Evolutionary conservation across 2,797 vertebrate genomes (phyloP).

Genomic region (Parotocinclus haroldoi): DNA sequence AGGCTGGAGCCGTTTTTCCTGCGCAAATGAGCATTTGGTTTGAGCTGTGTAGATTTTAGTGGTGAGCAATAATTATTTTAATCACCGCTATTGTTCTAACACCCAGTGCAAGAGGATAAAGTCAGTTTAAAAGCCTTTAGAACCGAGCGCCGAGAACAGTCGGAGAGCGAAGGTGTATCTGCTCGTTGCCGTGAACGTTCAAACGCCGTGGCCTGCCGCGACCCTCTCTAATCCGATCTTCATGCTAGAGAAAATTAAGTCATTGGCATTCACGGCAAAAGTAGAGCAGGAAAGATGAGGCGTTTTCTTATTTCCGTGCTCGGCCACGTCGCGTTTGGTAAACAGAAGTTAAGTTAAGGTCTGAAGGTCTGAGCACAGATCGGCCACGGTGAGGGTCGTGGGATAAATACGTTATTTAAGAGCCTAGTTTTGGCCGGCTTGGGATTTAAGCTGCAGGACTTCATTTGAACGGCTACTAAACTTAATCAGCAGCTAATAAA

Average conservation of each 20-base stretch:
- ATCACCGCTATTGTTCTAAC: slow-evolving; percentile 24
- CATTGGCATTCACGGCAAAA: slow-evolving; percentile 94
- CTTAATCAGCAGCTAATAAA: too few species aligned
- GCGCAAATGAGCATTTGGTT: slow-evolving; percentile 19
- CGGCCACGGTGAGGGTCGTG: too few species aligned
- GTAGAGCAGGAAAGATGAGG: slow-evolving; percentile 76
- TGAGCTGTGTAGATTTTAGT: background rate
- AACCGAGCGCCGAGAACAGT: slow-evolving; percentile 69
- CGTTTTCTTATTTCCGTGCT: too few species aligned
- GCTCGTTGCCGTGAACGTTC: slow-evolving; percentile 72
- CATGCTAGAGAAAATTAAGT: slow-evolving; percentile 92
- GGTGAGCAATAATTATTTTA: slow-evolving; percentile 36
- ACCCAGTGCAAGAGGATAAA: slow-evolving; percentile 23
- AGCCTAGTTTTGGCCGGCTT: too few species aligned
- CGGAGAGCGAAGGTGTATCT: slow-evolving; percentile 65
- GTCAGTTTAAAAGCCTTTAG: slow-evolving; percentile 40
- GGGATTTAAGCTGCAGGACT: too few species aligned
- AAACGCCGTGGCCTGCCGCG: slow-evolving; percentile 73
- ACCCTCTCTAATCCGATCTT: slow-evolving; percentile 92
- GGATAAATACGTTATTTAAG: too few species aligned
- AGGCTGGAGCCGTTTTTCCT: background rate
- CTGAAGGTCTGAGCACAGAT: too few species aligned
- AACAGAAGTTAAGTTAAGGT: too few species aligned
- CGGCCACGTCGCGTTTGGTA: too few species aligned
- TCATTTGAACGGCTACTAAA: too few species aligned